Conservation (phyloP, 2,797 vertebrate genomes). For the Acomys russatus region DNA sequence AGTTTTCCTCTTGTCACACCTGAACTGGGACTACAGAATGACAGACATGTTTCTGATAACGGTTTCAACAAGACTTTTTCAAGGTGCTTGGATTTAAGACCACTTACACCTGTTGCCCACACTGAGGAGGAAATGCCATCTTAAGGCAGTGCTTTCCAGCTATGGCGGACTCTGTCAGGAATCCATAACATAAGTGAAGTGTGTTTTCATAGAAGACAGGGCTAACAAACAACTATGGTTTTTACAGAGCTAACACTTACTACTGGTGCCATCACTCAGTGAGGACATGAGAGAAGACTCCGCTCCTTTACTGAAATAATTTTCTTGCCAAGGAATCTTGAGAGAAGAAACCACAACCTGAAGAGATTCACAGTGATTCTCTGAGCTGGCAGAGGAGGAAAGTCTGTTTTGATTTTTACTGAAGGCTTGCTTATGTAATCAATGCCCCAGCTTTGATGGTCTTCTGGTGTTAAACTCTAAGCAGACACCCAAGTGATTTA, state of each 20-base stretch:
- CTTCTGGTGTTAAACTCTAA: conserved; percentile 1
- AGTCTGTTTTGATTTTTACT: conserved; percentile 51
- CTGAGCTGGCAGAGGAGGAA: neutral
- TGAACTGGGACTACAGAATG: conserved; percentile 25
- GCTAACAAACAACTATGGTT: neutral
- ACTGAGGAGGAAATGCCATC: conserved; percentile 35
- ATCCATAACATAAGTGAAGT: neutral
- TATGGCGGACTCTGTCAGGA: neutral
- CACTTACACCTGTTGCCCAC: conserved; percentile 27
- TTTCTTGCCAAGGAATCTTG: conserved; percentile 49
- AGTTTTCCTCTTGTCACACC: neutral
- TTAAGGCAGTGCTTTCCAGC: neutral
- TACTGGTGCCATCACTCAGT: neutral
- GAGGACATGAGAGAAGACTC: conserved; percentile 21
- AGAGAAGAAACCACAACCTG: conserved; percentile 5
- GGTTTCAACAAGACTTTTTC: conserved; percentile 60
- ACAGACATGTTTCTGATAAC: conserved; percentile 76
- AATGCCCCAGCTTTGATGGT: neutral
- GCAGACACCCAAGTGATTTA: conserved; percentile 25
- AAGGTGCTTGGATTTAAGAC: conserved; percentile 69
- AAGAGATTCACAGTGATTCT: conserved; percentile 25
- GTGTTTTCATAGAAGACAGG: neutral
- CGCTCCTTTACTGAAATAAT: conserved; percentile 1
- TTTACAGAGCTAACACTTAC: conserved; percentile 13
- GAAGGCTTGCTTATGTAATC: conserved; percentile 1